phyloP scores from a whole-genome alignment of 2,113 vertebrate genomes.

The Tretioscincus oriximinensis region DNA sequence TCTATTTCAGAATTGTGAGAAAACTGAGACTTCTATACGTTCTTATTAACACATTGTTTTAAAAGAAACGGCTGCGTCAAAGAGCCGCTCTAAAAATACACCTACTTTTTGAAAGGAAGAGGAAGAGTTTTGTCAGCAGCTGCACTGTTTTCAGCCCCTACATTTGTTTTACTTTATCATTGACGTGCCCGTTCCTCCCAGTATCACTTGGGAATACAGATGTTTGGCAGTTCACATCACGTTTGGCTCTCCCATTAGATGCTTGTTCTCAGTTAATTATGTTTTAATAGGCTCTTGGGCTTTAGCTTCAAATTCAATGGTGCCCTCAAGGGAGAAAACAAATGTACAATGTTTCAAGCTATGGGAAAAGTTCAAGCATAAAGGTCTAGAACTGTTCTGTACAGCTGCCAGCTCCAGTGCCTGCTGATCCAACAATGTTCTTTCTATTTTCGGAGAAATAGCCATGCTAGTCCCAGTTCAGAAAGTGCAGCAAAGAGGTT shows the following conservation, averaged over 20 bases:
- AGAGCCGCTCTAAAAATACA: slow-evolving; percentile 29
- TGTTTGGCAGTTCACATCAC: slow-evolving; percentile 58
- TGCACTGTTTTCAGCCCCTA: slow-evolving; percentile 25
- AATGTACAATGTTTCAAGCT: slow-evolving; percentile 1
- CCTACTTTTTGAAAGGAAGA: not conserved
- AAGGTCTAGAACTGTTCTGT: not conserved
- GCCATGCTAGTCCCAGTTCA: too few relatives aligned
- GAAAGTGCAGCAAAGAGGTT: too few relatives aligned
- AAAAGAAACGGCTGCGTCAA: not conserved
- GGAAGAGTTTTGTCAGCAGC: slow-evolving; percentile 33
- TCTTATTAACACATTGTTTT: not conserved
- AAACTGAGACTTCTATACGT: not conserved
- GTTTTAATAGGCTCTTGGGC: slow-evolving; percentile 33
- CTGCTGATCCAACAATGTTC: too few relatives aligned
- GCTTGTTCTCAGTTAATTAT: slow-evolving; percentile 54
- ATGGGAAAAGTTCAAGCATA: not conserved
- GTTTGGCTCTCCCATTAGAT: not conserved
- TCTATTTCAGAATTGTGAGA: not conserved
- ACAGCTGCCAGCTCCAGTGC: too few relatives aligned
- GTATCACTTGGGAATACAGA: slow-evolving; percentile 26
- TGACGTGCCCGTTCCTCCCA: not conserved
- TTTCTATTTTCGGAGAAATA: too few relatives aligned
- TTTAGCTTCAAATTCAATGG: not conserved
- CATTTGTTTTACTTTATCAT: not conserved
- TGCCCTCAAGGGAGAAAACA: slow-evolving; percentile 26